Evolutionary conservation across 2,888 invertebrate species (phyloP).

Genomic region (Cataglyphis cursor): DNA sequence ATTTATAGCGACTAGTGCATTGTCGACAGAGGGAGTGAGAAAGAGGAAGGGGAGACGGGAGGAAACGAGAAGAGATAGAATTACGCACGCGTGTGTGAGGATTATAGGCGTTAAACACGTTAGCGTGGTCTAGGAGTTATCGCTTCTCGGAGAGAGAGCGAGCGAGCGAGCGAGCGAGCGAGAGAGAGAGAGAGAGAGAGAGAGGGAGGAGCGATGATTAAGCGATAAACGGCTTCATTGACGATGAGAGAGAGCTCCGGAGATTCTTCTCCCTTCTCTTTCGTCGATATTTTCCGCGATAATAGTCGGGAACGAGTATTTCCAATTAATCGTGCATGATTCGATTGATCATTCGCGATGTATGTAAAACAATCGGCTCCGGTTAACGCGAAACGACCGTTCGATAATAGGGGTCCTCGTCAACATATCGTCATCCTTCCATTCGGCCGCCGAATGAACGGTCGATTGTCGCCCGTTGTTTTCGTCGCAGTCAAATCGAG

Average conservation of each 20-base stretch:
- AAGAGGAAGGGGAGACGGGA: slow-evolving; percentile 42
- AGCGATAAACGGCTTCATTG: slow-evolving; percentile 26
- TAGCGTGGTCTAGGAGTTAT: slow-evolving; percentile 33
- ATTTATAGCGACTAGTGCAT: slow-evolving; percentile 80
- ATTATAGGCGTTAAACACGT: slow-evolving; percentile 47
- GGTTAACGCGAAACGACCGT: slow-evolving; percentile 9
- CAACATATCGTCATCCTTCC: slow-evolving; percentile 32
- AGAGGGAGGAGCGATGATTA: slow-evolving; percentile 3
- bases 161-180: too few species aligned
- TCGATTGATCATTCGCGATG: slow-evolving; percentile 54
- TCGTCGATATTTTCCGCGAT: slow-evolving; percentile 7
- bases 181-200: too few species aligned
- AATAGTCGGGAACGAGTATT: neutral
- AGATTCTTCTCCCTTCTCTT: neutral
- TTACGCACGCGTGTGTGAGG: slow-evolving; percentile 43
- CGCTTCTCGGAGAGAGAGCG: neutral
- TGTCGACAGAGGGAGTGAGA: slow-evolving; percentile 71
- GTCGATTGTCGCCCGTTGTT: slow-evolving; percentile 69
- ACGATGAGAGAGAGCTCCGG: neutral
- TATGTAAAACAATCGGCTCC: slow-evolving; percentile 18
- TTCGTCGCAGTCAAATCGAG: slow-evolving; percentile 54
- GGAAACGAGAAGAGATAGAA: slow-evolving; percentile 56
- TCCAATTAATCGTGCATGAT: neutral
- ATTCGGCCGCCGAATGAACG: slow-evolving; percentile 54
- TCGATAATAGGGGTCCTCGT: slow-evolving; percentile 21